A percentile compares a stretch with the other conserved stretches of the same genome.
phyloP scores from a whole-genome alignment of 2,797 vertebrate species.

The Acestrorhynchus altus region DNA sequence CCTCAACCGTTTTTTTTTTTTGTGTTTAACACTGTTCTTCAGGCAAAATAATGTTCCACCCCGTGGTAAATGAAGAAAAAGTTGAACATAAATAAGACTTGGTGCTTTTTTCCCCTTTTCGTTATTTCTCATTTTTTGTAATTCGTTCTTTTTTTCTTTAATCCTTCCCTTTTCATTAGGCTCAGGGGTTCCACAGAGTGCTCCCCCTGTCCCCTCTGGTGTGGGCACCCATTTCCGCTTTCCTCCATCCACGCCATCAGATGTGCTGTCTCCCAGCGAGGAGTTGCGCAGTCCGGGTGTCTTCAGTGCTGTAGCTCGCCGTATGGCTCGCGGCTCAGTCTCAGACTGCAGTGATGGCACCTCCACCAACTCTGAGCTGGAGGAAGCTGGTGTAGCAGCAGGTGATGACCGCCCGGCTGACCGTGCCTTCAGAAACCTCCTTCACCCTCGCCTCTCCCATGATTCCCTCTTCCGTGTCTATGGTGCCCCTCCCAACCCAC shows the following conservation, averaged over 20 bases:
- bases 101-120: not conserved
- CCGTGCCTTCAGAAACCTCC: slow-evolving; percentile 72
- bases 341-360: slow-evolving; percentile 94
- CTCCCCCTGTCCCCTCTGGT: slow-evolving; percentile 86
- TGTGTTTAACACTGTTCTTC: too few relatives aligned
- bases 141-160: not conserved
- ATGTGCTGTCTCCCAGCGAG: slow-evolving; percentile 87
- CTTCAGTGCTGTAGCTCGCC: slow-evolving; percentile 85
- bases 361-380: slow-evolving; percentile 88
- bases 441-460: slow-evolving; percentile 81
- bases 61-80: too few relatives aligned
- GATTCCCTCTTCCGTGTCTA: slow-evolving; percentile 89
- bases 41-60: too few relatives aligned
- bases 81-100: not conserved
- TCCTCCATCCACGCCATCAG: slow-evolving; percentile 88
- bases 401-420: slow-evolving; percentile 73
- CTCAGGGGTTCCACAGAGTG: slow-evolving; percentile 88
- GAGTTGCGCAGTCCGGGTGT: slow-evolving; percentile 81
- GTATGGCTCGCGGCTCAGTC: slow-evolving; percentile 88
- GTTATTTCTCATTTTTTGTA: too few relatives aligned
- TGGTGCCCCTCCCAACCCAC: slow-evolving; percentile 70
- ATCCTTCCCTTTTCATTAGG: slow-evolving; percentile 67
- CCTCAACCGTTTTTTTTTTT: too few relatives aligned
- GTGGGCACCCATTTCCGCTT: slow-evolving; percentile 87
- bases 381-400: slow-evolving; percentile 78